Evolutionary conservation across 2,888 invertebrate genomes (phyloP), one percentile per base, ranked within the genome.

Genomic region (Cepaea hortensis): DNA sequence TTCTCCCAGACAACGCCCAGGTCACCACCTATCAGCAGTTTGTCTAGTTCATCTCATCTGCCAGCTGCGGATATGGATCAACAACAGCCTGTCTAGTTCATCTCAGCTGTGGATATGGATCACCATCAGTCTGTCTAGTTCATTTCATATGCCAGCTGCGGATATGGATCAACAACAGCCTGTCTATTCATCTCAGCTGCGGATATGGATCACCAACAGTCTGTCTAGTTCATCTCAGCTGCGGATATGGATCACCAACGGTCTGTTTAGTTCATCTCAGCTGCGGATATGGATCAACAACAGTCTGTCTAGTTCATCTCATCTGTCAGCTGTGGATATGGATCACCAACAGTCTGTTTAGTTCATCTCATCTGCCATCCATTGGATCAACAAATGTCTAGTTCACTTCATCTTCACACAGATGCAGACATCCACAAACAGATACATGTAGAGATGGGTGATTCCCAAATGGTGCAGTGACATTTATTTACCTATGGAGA

Each of bases 1-100:
- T 88, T 88, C 70, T 85, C 87, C 46, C 85, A 85, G 75, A 20
- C 73, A 18, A 46, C 85, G 3, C 81, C 85, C 20, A 62, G 70
- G 15, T 85, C 85, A 15, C 85, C 85, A 46, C 77, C 85, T 11
- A 73, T 85, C 0, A 62, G 72, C 46, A 85, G 73, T 73, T 35
- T 85, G 65, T 85, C 85, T 61, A 81, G 75, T 73, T 75, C 72
- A 72, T 70, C 50, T 55, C 81, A 72, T 23, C 35, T 70, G 23
- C 55, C 81, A 55, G 65, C 68, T 48, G 46, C 35, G 4, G 81
- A 81, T 46, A 18, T 81, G 20, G 81, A 81, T 7, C 81, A 81
- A 4, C 68, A 35, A 48, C 68, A 65, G 55, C n/a, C n/a, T 2
- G 61, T 55, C 6, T 76, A 50, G 76, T 50, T 11, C 55, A 9